Conservation (phyloP, 2,797 vertebrate species). For the Oryzias sinensis region DNA sequence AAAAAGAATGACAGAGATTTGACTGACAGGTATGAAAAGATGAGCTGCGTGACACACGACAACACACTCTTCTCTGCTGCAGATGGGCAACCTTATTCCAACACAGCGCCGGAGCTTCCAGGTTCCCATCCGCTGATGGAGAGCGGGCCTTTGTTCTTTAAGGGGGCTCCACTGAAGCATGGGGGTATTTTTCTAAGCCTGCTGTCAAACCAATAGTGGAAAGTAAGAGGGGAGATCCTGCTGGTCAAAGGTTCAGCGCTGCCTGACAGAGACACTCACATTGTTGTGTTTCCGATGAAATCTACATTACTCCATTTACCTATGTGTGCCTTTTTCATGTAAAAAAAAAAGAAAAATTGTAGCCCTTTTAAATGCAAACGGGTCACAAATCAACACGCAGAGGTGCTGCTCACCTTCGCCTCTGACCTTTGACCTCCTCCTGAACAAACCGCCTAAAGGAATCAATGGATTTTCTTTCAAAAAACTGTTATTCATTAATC, state of each 20-base stretch:
- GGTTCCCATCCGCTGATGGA: slow-evolving; percentile 59
- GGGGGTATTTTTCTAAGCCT: slow-evolving; percentile 66
- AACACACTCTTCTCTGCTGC: slow-evolving; percentile 49
- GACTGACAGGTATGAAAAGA: slow-evolving; percentile 19
- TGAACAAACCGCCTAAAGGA: slow-evolving; percentile 50
- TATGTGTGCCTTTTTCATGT: not conserved
- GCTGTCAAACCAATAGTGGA: too few species aligned
- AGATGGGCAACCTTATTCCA: slow-evolving; percentile 56
- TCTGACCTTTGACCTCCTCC: slow-evolving; percentile 42
- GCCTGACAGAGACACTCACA: slow-evolving; percentile 52
- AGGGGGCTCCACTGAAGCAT: slow-evolving; percentile 53
- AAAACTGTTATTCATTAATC: slow-evolving; percentile 9
- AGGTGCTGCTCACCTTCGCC: slow-evolving; percentile 32
- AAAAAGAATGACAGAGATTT: not conserved
- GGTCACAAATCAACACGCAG: slow-evolving; percentile 25
- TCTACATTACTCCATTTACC: slow-evolving; percentile 44
- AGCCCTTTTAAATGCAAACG: slow-evolving; percentile 44
- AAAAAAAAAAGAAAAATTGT: slow-evolving; percentile 1
- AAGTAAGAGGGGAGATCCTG: slow-evolving; percentile 62
- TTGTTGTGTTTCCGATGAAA: slow-evolving; percentile 54
- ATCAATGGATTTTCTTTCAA: slow-evolving; percentile 35
- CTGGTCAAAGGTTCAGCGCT: slow-evolving; percentile 40
- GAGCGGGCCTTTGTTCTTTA: slow-evolving; percentile 53
- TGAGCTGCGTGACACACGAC: slow-evolving; percentile 29
- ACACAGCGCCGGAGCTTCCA: slow-evolving; percentile 41